Conservation (phyloP, 1,140 invertebrate species). For the Brachionus paranguensis region DNA sequence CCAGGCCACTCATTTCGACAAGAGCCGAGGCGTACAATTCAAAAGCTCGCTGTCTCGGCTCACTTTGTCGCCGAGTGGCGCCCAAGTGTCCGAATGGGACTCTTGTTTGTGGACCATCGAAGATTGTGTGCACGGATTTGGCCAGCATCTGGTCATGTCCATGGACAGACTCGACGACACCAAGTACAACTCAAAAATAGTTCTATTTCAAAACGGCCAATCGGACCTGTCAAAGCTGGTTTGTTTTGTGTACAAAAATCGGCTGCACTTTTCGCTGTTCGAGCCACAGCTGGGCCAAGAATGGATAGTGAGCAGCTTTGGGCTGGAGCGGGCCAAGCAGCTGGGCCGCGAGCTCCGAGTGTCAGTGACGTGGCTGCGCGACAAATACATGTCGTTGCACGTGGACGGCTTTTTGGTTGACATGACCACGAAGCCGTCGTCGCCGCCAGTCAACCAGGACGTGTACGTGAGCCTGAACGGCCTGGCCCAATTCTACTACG, state of each 20-base stretch:
- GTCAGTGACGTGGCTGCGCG: not conserved
- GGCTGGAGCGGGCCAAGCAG: not conserved
- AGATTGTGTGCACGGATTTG: conserved; percentile 19
- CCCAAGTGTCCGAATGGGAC: not conserved
- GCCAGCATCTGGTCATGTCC: conserved; percentile 12
- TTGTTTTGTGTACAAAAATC: conserved; percentile 8
- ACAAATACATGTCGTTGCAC: conserved; percentile 19
- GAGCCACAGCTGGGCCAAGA: not conserved
- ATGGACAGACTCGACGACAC: not conserved
- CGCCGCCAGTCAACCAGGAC: conserved; percentile 36
- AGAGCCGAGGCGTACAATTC: not conserved
- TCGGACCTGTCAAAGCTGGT: conserved; percentile 23
- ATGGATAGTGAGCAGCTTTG: conserved; percentile 37
- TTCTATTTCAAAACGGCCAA: conserved; percentile 9
- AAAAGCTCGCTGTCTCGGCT: not conserved
- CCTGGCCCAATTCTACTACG: not conserved
- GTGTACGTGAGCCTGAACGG: not conserved
- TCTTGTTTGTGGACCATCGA: conserved; percentile 31
- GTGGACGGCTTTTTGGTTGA: conserved; percentile 12
- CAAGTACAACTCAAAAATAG: not conserved
- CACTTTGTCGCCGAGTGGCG: not conserved
- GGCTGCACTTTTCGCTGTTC: not conserved
- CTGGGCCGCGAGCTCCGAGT: not conserved
- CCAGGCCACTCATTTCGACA: not conserved
- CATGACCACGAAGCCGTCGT: conserved; percentile 26